phyloP scores from a whole-genome alignment of 2,797 vertebrate genomes.

The Sarcophilus harrisii region DNA sequence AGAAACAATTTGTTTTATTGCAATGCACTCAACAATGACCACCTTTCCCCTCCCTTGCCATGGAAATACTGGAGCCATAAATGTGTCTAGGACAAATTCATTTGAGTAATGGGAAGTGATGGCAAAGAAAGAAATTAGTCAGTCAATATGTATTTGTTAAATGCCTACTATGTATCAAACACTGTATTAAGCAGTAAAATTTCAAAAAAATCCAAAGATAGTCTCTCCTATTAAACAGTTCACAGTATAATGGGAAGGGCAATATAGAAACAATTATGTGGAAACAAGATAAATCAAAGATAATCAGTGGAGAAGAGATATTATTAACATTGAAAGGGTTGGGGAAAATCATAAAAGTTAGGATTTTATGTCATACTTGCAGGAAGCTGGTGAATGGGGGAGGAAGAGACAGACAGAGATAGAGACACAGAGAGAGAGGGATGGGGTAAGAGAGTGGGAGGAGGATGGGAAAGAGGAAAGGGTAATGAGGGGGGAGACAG shows the following conservation, averaged over 20 bases:
- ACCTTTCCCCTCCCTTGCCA: not conserved
- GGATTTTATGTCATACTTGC: not conserved
- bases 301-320: not conserved
- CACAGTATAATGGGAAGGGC: not conserved
- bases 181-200: not conserved
- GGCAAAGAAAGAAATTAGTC: not conserved
- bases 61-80: not conserved
- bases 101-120: not conserved
- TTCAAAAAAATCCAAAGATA: not conserved
- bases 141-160: not conserved
- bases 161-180: not conserved
- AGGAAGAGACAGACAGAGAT: too few species aligned
- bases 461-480: too few species aligned
- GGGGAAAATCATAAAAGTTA: not conserved
- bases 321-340: not conserved
- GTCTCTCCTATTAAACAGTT: not conserved
- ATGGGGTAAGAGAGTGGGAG: too few species aligned
- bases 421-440: too few species aligned
- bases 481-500: too few species aligned
- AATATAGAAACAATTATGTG: not conserved
- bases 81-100: not conserved
- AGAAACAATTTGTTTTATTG: constrained; percentile 47
- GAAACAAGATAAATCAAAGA: not conserved
- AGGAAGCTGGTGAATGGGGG: not conserved
- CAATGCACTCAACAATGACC: not conserved